Base-by-base conservation (phyloP, 2,888 invertebrate species). In the Teinopalpus imperialis region DNA sequence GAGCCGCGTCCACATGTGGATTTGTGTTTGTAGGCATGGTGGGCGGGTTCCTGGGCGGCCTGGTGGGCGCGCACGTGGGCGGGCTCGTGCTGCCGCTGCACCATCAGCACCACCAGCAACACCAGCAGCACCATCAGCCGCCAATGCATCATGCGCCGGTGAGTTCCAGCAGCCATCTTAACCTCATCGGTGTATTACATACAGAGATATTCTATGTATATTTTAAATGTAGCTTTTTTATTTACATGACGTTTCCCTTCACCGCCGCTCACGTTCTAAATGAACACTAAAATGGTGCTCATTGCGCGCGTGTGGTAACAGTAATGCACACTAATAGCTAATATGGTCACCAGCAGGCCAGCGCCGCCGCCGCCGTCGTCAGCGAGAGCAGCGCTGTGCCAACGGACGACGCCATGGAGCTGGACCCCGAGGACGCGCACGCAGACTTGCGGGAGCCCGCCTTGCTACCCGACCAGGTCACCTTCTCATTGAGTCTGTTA, bases 361-460 rank as follows among this genome's bases (percentile, higher is more conserved):
- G 27, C 24, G 43, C 47, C 43, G 42, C 41, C 40, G 50, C 55
- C 12, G 14, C 4, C 23, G 10, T 14, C 6, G 37, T 24, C 50
- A 43, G 67, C n/a, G 52, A 61, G 6, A 52, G 47, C 0, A 63
- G 57, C 32, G 62, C 90, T 35, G n/a, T n/a, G n/a, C n/a, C n/a
- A n/a, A n/a, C 53, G 1, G 94, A 94, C 41, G 95, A 95, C 63
- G 94, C 93, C 41, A 95, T 95, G 95, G 95, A 95, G 54, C 90
- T 95, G 27, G 95, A 95, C 71, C 92, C 93, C 72, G 90, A 77
- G 49, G 83, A 86, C 21, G 56, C 52, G 2, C 61, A 63, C 53
- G 57, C 68, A 21, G 77, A 78, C n/a, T 71, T 77, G 1, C 51
- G 61, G 2, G 60, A 66, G 53, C 57, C 65, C 9, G 39, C 75